A percentile compares a stretch with the other conserved stretches of the same genome.
These are phyloP conservation scores for Alviniconcha strummeri DNA, from an alignment of 2,888 invertebrate species.

Conservation along the genomic window DNA sequence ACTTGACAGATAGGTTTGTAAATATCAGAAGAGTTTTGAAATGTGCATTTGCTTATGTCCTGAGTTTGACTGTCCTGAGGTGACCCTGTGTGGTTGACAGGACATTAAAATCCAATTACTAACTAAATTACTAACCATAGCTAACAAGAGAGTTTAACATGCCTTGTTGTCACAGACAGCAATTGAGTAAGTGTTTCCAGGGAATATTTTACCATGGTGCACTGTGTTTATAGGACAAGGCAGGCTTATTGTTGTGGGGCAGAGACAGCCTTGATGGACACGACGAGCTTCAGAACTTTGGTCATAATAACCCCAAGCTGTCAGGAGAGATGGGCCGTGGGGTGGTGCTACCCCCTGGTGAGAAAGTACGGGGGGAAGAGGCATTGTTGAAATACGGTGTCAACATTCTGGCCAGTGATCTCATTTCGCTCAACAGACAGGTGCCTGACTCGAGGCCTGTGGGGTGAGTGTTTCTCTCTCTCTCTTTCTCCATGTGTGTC, in stretches of 20 bases:
- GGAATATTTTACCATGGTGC: too few relatives aligned
- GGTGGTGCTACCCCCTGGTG: slow-evolving; percentile 35
- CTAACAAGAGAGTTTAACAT: too few relatives aligned
- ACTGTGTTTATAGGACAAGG: slow-evolving; percentile 15
- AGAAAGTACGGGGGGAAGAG: slow-evolving; percentile 34
- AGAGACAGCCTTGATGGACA: neutral
- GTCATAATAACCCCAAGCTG: slow-evolving; percentile 25
- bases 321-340: slow-evolving; percentile 41
- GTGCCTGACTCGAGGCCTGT: slow-evolving; percentile 61
- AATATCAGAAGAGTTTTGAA: too few relatives aligned
- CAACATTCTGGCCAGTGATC: slow-evolving; percentile 59
- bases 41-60: too few relatives aligned
- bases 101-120: too few relatives aligned
- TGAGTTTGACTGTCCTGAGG: too few relatives aligned
- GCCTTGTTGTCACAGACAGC: too few relatives aligned
- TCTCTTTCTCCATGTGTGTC: neutral
- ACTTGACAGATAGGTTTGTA: too few relatives aligned
- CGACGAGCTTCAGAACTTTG: neutral
- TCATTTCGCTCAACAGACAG: slow-evolving; percentile 57
- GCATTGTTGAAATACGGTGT: slow-evolving; percentile 46
- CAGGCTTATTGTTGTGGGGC: slow-evolving; percentile 22
- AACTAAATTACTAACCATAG: too few relatives aligned
- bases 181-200: too few relatives aligned
- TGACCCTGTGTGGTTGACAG: too few relatives aligned
- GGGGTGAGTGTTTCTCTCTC: slow-evolving; percentile 47